Evolutionary conservation across 2,888 invertebrate genomes (phyloP), one percentile per base, ranked within the genome.

Genomic region (Pycnomerus fuliginosus): DNA sequence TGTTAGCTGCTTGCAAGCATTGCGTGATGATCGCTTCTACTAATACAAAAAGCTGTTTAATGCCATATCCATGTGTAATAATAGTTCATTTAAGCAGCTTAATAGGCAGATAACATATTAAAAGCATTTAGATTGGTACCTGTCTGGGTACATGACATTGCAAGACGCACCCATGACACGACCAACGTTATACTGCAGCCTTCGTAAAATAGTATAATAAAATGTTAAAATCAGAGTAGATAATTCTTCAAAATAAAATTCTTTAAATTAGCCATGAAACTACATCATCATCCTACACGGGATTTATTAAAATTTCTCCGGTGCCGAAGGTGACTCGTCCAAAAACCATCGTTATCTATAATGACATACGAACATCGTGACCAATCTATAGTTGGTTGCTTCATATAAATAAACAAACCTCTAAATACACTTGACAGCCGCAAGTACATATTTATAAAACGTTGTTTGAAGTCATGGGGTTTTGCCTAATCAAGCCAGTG

Each of bases 331-430:
- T 41, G 41, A 41, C 41, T 41, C 27, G 34, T 17, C 41, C 29
- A 34, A 41, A 41, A 13, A 28, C 4, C 22, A 12, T 31, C 32
- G 36, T 32, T 36, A 32, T 41, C 46, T 27, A 40, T 29, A 40
- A 39, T 45, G 45, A 40, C 45, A 45, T 40, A 45, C 25, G 31
- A 39, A 40, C 39, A 39, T 45, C 45, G 45, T 45, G 45, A 39
- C 45, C 34, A 44, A 44, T 44, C 44, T 44, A n/a, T n/a, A 44
- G 44, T 44, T 44, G 37, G 44, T 44, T 40, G 33, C 33, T 40
- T 33, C 36, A 36, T 43, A 43, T 36, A 43, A 31, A 43, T 36
- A 43, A 35, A 35, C 23, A 41, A 20, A 34, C 27, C 33, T 41
- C n/a, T n/a, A n/a, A 41, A 42, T 34, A 35, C 42, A 36, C 32